Evolutionary conservation across 1,140 invertebrate genomes (phyloP), one percentile per base, ranked within the genome.

Genomic region (Steinernema khuongi): DNA sequence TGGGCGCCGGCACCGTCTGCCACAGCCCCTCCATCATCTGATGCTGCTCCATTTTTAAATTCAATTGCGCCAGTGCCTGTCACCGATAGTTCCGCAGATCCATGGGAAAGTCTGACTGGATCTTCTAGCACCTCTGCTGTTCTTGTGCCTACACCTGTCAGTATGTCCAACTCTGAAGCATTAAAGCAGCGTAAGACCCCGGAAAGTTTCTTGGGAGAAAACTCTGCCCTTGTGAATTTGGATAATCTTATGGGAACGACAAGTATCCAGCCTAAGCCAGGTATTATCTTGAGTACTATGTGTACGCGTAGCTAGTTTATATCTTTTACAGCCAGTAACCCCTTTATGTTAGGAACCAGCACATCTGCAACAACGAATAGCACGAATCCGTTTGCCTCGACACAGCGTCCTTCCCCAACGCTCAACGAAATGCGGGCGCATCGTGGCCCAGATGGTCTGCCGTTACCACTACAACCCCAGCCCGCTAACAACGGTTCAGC

Each of bases 121-220:
- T 66, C 17, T 68, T 72, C 30, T 11, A 73, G 74, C 60, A 71
- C 70, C 4, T 26, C 69, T 67, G 36, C 70, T 66, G 43, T 75
- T 14, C 26, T 19, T 32, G 43, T 28, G n/a, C 50, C 67, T 32
- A 50, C 30, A 31, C 68, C 29, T 28, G 71, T 69, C 67, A n/a
- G n/a, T n/a, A 11, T 33, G 32, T 4, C 79, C 70, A 32, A 71
- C 44, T 33, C 30, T 19, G 72, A 72, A 30, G n/a, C 19, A 36
- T 18, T 31, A 18, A 67, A 76, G 36, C 33, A 70, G 67, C 33
- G 71, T 0, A 94, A 94, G 86, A 94, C 92, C 71, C 93, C 94
- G 7, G 92, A 94, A 79, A 91, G 90, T 79, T 96, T 97, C 87
- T 89, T 97, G 4, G 94, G 94, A 22, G 93, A 96, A 87, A 96